A percentile compares a stretch with the other conserved stretches of the same genome.
Conservation (phyloP, 2,888 invertebrate species). For the Philonicus albiceps region DNA sequence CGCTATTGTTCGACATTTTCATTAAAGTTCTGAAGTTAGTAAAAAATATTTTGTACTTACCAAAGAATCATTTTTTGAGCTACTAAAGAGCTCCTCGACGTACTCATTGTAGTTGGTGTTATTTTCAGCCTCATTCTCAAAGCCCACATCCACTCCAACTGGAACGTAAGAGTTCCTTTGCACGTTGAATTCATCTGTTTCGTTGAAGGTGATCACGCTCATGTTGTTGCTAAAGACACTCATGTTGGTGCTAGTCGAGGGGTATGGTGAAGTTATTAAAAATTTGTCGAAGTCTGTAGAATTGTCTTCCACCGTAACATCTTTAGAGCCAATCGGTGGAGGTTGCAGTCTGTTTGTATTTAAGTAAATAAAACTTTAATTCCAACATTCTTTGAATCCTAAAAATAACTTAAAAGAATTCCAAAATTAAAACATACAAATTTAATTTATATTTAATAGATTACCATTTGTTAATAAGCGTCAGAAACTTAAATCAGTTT, state of each 20-base stretch:
- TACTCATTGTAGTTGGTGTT: constrained; percentile 63
- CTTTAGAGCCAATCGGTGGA: constrained; percentile 33
- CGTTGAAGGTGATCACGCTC: constrained; percentile 43
- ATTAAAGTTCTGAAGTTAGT: too few relatives aligned
- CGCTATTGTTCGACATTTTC: too few relatives aligned
- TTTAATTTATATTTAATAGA: too few relatives aligned
- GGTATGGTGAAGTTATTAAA: constrained; percentile 62
- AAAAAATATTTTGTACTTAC: neutral
- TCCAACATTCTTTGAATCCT: neutral
- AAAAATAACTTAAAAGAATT: too few relatives aligned
- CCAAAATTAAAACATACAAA: too few relatives aligned
- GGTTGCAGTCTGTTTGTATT: constrained; percentile 21
- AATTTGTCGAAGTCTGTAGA: constrained; percentile 66
- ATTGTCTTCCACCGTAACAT: constrained; percentile 52
- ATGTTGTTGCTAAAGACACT: constrained; percentile 3
- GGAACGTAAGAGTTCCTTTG: constrained; percentile 45
- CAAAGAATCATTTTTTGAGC: neutral
- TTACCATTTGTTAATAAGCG: too few relatives aligned
- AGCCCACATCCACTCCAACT: constrained; percentile 49
- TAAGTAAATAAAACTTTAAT: neutral
- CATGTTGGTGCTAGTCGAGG: constrained; percentile 41
- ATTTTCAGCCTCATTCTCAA: constrained; percentile 52
- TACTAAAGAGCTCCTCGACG: constrained; percentile 65
- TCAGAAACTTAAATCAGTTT: too few relatives aligned
- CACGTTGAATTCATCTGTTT: constrained; percentile 50